Percentiles rank a stretch among this genome's conserved stretches.
These are phyloP conservation scores for Theodoxus fluviatilis DNA, from an alignment of 2,888 invertebrate genomes.

Conservation along the genomic window DNA sequence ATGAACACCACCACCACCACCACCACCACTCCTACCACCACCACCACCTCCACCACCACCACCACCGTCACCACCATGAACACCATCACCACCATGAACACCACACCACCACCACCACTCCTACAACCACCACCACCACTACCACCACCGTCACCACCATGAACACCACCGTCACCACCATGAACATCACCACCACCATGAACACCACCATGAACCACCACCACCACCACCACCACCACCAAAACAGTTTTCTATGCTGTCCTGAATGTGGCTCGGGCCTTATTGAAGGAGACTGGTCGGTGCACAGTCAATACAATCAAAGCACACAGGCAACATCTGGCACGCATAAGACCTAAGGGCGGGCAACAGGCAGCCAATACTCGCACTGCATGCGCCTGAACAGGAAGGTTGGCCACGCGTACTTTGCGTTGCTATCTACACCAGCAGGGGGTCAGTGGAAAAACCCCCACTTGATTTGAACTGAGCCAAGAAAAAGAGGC, in stretches of 20 bases:
- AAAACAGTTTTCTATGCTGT: not conserved
- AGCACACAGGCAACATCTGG: too few relatives aligned
- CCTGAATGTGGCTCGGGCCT: not conserved
- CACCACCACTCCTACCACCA: not conserved
- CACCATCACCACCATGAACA: not conserved
- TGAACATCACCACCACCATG: not conserved
- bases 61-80: not conserved
- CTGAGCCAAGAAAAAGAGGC: too few relatives aligned
- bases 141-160: constrained; percentile 8
- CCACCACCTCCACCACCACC: not conserved
- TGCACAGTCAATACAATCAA: too few relatives aligned
- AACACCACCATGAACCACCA: not conserved
- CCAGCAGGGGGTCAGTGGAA: too few relatives aligned
- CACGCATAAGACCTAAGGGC: too few relatives aligned
- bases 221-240: constrained; percentile 4
- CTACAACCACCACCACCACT: constrained; percentile 6
- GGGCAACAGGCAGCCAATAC: too few relatives aligned
- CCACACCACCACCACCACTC: not conserved
- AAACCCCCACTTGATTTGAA: too few relatives aligned
- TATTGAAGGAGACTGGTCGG: too few relatives aligned
- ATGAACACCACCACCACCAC: not conserved
- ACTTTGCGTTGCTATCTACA: too few relatives aligned
- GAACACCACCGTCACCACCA: not conserved
- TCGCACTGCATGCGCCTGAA: too few relatives aligned
- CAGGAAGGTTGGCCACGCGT: too few relatives aligned